Conservation (phyloP, 2,113 vertebrate genomes). For the Periophthalmodon schlosseri region DNA sequence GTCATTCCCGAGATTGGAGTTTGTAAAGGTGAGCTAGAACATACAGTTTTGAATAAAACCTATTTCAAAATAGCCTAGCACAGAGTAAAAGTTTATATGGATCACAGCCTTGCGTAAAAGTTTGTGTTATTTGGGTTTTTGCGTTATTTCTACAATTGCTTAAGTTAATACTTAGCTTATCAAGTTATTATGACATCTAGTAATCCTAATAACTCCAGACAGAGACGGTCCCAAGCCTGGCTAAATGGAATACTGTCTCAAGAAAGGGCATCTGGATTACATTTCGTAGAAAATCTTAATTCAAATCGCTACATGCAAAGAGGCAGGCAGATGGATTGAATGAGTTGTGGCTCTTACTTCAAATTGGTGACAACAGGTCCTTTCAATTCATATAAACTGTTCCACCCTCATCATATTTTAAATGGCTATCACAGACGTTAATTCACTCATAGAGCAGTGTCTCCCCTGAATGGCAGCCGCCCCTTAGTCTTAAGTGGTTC, state of each 20-base stretch:
- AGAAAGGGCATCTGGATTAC: background rate
- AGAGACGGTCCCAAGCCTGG: background rate
- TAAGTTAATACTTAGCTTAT: background rate
- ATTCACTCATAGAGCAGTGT: background rate
- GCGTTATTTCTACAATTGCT: background rate
- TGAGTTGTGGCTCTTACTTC: background rate
- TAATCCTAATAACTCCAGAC: background rate
- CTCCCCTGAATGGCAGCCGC: background rate
- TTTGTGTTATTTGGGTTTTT: background rate
- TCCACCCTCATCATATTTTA: background rate
- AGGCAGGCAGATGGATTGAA: background rate
- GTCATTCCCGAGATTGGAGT: constrained; percentile 70
- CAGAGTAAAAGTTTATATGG: background rate
- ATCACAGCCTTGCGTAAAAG: background rate
- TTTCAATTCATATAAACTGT: background rate
- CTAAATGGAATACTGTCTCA: background rate
- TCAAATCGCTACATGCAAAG: background rate
- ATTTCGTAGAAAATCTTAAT: background rate
- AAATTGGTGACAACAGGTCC: background rate
- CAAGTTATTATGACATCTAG: background rate
- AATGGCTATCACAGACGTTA: background rate
- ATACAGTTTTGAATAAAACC: background rate
- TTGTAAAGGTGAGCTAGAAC: constrained; percentile 74
- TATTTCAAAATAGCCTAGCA: background rate
- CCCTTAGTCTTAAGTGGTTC: background rate